These are phyloP conservation scores for Leptopilina drosophilae DNA, from an alignment of 2,888 invertebrate species.

Conservation along the genomic window DNA sequence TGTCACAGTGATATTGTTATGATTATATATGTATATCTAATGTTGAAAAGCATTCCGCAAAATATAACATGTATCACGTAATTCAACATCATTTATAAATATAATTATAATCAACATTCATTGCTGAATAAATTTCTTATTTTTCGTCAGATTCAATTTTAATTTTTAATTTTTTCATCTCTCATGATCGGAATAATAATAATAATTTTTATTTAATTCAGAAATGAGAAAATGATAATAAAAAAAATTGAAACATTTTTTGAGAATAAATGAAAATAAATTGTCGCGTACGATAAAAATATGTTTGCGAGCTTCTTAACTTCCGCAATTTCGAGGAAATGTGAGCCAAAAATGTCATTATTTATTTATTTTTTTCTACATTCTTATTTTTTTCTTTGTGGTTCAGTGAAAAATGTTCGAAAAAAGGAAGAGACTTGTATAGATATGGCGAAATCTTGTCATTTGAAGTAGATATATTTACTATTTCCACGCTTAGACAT, in stretches of 20 bases:
- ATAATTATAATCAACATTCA: too few relatives aligned
- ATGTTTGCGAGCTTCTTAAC: neutral
- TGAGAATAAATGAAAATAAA: neutral
- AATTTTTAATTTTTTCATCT: too few relatives aligned
- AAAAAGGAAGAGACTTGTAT: neutral
- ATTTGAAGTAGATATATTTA: neutral
- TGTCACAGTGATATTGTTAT: neutral
- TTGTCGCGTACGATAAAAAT: conserved; percentile 2
- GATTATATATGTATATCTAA: neutral
- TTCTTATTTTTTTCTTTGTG: neutral
- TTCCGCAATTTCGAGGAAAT: conserved; percentile 11
- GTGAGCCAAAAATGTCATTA: neutral
- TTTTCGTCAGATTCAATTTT: too few relatives aligned
- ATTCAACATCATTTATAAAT: neutral
- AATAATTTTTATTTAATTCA: too few relatives aligned
- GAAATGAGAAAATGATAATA: too few relatives aligned
- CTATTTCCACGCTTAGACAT: neutral
- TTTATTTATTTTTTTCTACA: neutral
- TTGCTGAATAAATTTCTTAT: too few relatives aligned
- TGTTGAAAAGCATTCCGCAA: neutral
- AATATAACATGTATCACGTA: conserved; percentile 10
- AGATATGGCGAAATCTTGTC: neutral
- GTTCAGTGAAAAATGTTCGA: neutral
- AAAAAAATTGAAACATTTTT: neutral
- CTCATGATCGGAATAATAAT: too few relatives aligned